Evolutionary conservation across 2,888 invertebrate species (phyloP).

Genomic region (Cybosia mesomella): DNA sequence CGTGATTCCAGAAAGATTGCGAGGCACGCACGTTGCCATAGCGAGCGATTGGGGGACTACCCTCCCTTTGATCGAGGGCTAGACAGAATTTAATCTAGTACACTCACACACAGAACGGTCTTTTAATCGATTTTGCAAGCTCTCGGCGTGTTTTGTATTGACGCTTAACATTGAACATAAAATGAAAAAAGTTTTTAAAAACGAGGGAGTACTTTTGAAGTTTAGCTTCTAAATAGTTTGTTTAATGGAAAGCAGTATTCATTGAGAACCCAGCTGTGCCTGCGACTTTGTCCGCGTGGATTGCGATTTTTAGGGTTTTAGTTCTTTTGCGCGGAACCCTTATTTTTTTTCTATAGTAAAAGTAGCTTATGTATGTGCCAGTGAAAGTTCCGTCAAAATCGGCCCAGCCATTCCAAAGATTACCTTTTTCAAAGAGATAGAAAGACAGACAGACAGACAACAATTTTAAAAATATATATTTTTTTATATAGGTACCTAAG

Average conservation of each 20-base stretch:
- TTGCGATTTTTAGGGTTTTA: too few species aligned
- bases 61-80: slow-evolving; percentile 31
- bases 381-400: too few species aligned
- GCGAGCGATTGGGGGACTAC: slow-evolving; percentile 30
- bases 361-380: too few species aligned
- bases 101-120: slow-evolving; percentile 16
- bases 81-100: slow-evolving; percentile 29
- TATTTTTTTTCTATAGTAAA: too few species aligned
- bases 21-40: slow-evolving; percentile 46
- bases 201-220: background rate
- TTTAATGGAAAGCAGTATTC: background rate
- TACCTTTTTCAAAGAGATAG: too few species aligned
- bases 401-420: too few species aligned
- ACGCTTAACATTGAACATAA: background rate
- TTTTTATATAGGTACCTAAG: too few species aligned
- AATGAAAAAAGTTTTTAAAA: background rate
- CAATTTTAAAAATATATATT: too few species aligned
- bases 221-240: background rate
- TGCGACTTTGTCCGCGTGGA: too few species aligned
- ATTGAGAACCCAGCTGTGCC: too few species aligned
- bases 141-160: background rate
- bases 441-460: too few species aligned
- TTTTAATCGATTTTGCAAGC: slow-evolving; percentile 8
- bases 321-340: too few species aligned
- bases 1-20: slow-evolving; percentile 16